A percentile compares a stretch with the other conserved stretches of the same genome.
Evolutionary conservation across 2,113 vertebrate genomes (phyloP).

Genomic region (Planiliza haematocheilus): DNA sequence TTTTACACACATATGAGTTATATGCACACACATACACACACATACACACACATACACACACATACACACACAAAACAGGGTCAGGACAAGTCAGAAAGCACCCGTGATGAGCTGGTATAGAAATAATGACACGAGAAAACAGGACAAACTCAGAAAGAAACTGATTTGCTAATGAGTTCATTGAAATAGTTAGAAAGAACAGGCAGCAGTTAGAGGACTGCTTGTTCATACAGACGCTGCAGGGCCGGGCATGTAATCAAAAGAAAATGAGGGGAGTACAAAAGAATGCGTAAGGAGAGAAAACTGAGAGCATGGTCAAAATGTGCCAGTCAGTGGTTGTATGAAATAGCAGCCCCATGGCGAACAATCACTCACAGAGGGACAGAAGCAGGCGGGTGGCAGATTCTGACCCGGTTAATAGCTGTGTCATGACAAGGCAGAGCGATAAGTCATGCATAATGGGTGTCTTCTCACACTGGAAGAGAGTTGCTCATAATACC

Average conservation of each 20-base stretch:
- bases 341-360: conserved; percentile 25
- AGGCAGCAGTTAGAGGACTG: neutral
- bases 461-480: neutral
- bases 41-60: neutral
- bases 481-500: neutral
- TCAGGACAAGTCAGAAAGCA: conserved; percentile 14
- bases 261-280: conserved; percentile 26
- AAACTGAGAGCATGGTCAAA: conserved; percentile 17
- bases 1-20: neutral
- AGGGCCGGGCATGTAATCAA: conserved; percentile 29
- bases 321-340: conserved; percentile 15
- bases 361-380: conserved; percentile 29
- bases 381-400: conserved; percentile 19
- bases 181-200: conserved; percentile 22
- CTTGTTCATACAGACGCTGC: conserved; percentile 1
- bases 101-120: conserved; percentile 38
- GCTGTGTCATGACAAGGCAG: conserved; percentile 6
- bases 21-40: neutral
- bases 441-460: neutral
- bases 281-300: conserved; percentile 15
- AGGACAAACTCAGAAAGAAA: neutral
- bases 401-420: conserved; percentile 24
- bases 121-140: neutral
- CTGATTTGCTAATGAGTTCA: conserved; percentile 33
- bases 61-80: neutral